Conservation (phyloP, 1,140 invertebrate genomes). For the Drosophila fuyamai region DNA sequence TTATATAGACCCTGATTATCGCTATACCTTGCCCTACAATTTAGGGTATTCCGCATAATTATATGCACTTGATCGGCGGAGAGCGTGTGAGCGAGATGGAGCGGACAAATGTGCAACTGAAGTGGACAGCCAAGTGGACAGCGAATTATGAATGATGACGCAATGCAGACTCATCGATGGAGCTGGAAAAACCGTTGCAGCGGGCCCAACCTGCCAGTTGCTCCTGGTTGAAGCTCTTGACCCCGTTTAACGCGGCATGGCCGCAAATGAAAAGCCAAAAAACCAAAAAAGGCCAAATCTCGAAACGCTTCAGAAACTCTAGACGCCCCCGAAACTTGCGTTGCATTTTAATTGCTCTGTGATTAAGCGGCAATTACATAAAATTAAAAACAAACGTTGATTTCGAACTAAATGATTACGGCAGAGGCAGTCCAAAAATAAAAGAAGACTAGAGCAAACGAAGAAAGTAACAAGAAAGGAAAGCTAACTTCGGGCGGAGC, state of each 20-base stretch:
- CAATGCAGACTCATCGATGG: constrained; percentile 50
- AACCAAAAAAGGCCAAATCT: constrained; percentile 19
- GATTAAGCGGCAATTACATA: constrained; percentile 78
- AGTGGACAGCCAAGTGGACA: constrained; percentile 80
- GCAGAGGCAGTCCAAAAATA: constrained; percentile 47
- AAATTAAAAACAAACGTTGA: constrained; percentile 66
- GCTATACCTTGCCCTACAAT: neutral
- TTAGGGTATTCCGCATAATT: constrained; percentile 43
- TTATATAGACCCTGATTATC: neutral
- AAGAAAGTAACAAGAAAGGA: constrained; percentile 6
- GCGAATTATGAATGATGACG: constrained; percentile 79
- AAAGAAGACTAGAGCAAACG: no score
- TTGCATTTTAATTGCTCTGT: constrained; percentile 75
- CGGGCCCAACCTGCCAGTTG: constrained; percentile 37
- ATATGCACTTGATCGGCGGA: constrained; percentile 48
- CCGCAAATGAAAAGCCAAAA: constrained; percentile 22
- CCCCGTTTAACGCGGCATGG: constrained; percentile 51
- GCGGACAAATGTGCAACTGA: constrained; percentile 63
- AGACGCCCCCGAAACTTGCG: constrained; percentile 44
- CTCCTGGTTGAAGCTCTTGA: constrained; percentile 68
- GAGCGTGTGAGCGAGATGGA: constrained; percentile 27
- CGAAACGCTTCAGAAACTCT: constrained; percentile 50
- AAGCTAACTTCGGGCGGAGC: neutral
- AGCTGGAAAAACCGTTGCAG: constrained; percentile 44
- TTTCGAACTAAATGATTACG: constrained; percentile 75